Conservation (phyloP, 2,797 vertebrate species). For the Triplophysa yarkandensis region DNA sequence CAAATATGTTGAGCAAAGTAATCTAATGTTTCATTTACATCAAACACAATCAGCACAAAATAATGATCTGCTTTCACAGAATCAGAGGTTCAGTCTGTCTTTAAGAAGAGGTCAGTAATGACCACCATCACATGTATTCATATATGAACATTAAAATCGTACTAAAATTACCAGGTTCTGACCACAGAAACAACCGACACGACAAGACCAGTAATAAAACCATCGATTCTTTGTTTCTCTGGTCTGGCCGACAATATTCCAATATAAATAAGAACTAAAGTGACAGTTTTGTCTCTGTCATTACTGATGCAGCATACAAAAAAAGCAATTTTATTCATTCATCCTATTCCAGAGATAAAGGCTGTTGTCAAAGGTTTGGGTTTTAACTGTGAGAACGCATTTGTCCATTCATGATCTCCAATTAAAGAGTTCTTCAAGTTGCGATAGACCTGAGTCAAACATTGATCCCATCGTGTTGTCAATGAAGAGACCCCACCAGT, state of each 20-base stretch:
- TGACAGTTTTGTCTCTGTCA: background rate
- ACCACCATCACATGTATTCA: background rate
- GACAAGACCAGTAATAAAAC: background rate
- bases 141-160: background rate
- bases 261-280: background rate
- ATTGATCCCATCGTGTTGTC: conserved; percentile 22
- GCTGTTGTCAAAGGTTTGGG: background rate
- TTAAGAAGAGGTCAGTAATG: background rate
- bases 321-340: background rate
- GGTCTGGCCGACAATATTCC: conserved; percentile 2
- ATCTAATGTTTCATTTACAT: background rate
- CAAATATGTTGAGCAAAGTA: background rate
- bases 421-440: background rate
- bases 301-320: background rate
- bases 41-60: background rate
- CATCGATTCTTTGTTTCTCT: too few relatives aligned
- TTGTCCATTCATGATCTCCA: background rate
- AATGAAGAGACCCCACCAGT: conserved; percentile 73
- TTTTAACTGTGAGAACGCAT: background rate
- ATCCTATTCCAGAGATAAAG: conserved; percentile 6
- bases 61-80: background rate
- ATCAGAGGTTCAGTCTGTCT: background rate
- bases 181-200: background rate
- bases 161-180: background rate
- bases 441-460: conserved; percentile 52